A percentile compares a stretch with the other conserved stretches of the same genome.
phyloP scores from a whole-genome alignment of 2,888 invertebrate species.

The Ceraclea dissimilis region DNA sequence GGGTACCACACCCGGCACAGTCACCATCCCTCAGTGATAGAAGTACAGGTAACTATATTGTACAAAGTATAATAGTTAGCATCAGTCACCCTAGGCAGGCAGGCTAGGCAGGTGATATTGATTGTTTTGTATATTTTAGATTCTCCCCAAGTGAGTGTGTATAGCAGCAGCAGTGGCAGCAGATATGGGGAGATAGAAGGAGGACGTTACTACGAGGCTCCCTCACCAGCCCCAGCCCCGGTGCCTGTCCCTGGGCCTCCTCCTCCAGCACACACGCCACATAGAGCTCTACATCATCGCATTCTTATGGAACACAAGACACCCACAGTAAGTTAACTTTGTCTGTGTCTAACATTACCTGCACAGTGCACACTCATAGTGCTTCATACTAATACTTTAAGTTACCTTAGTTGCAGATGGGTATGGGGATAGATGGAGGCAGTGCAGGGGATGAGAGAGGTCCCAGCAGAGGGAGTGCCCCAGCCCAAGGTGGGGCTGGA shows the following conservation, averaged over 20 bases:
- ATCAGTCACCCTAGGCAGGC: too few species aligned
- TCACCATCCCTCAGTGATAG: constrained; percentile 64
- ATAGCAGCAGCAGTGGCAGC: constrained; percentile 45
- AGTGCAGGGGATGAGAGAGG: constrained; percentile 32
- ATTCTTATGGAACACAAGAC: constrained; percentile 16
- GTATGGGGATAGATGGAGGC: constrained; percentile 34
- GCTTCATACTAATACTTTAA: neutral
- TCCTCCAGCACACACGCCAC: constrained; percentile 13
- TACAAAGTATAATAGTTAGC: neutral
- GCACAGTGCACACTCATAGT: neutral
- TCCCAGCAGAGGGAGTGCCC: constrained; percentile 43
- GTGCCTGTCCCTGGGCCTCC: constrained; percentile 21
- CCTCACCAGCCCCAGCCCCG: constrained; percentile 35
- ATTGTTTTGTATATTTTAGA: constrained; percentile 32
- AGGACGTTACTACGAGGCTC: constrained; percentile 50
- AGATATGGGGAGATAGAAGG: constrained; percentile 36
- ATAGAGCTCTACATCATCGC: constrained; percentile 13
- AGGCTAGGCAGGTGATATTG: neutral
- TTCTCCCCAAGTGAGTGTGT: constrained; percentile 63
- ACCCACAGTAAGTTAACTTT: neutral
- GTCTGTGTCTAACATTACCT: neutral
- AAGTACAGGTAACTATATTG: constrained; percentile 44
- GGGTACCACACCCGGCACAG: constrained; percentile 60
- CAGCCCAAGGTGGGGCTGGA: constrained; percentile 32
- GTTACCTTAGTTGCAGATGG: constrained; percentile 3